These are phyloP conservation scores for Castor canadensis DNA, from an alignment of 2,113 vertebrate species.

Conservation along the genomic window DNA sequence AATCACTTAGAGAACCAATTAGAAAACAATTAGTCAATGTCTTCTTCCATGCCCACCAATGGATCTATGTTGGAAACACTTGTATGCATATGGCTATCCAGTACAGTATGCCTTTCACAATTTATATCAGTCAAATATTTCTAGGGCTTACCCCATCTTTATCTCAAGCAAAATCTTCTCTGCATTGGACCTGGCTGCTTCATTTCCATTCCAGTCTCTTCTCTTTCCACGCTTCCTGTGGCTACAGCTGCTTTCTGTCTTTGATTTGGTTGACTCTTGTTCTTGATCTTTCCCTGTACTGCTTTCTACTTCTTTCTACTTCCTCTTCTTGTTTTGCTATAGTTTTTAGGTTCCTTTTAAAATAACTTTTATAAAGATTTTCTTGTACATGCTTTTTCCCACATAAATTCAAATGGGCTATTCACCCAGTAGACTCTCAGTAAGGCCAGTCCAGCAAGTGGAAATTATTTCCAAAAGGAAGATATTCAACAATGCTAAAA, in stretches of 20 bases:
- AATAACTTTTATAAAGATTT: neutral
- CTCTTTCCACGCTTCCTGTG: neutral
- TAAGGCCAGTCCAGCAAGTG: neutral
- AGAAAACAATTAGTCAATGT: conserved; percentile 57
- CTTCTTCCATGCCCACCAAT: conserved; percentile 67
- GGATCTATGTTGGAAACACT: conserved; percentile 29
- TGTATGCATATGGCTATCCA: conserved; percentile 41
- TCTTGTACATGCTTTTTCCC: neutral
- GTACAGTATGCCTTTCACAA: neutral
- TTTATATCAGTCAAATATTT: neutral
- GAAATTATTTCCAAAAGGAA: neutral
- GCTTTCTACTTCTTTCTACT: neutral
- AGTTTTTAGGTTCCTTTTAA: neutral
- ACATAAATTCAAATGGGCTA: neutral
- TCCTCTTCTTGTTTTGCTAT: neutral
- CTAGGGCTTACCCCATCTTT: neutral
- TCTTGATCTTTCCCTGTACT: neutral
- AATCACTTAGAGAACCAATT: conserved; percentile 79
- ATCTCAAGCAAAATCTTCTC: neutral
- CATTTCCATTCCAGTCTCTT: neutral
- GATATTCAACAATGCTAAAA: neutral
- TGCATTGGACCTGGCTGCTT: neutral
- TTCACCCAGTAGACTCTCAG: neutral
- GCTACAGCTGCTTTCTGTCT: neutral
- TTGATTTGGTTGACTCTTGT: neutral